These are phyloP conservation scores for Poecilus cupreus DNA, from an alignment of 2,888 invertebrate species.

Conservation along the genomic window DNA sequence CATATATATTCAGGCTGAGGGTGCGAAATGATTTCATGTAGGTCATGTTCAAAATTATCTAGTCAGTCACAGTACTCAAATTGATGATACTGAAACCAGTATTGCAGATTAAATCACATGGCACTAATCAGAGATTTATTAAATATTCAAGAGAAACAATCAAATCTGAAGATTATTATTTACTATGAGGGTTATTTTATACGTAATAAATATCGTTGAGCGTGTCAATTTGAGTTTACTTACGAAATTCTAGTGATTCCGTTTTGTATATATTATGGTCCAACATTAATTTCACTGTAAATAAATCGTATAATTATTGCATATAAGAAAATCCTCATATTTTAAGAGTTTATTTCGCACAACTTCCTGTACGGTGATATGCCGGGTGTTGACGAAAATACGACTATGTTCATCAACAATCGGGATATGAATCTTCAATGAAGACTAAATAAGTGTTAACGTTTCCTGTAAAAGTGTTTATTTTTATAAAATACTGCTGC, in stretches of 20 bases:
- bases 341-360: conserved; percentile 18
- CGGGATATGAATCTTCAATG: conserved; percentile 45
- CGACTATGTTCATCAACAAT: conserved; percentile 21
- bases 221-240: no score
- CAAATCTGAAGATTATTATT: neutral
- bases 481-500: conserved; percentile 52
- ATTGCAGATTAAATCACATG: neutral
- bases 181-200: neutral
- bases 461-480: conserved; percentile 55
- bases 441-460: conserved; percentile 52
- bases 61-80: neutral
- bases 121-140: neutral
- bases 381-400: conserved; percentile 19
- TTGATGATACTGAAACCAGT: neutral
- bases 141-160: neutral
- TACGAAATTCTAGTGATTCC: no score
- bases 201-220: no score
- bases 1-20: conserved; percentile 14
- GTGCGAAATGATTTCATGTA: conserved; percentile 14
- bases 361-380: conserved; percentile 29
- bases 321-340: neutral
- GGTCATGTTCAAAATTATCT: conserved; percentile 2
- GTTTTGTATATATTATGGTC: no score
- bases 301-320: no score
- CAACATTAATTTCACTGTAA: no score